Evolutionary conservation across 2,797 vertebrate species (phyloP).

Genomic region (Distichodus sexfasciatus): DNA sequence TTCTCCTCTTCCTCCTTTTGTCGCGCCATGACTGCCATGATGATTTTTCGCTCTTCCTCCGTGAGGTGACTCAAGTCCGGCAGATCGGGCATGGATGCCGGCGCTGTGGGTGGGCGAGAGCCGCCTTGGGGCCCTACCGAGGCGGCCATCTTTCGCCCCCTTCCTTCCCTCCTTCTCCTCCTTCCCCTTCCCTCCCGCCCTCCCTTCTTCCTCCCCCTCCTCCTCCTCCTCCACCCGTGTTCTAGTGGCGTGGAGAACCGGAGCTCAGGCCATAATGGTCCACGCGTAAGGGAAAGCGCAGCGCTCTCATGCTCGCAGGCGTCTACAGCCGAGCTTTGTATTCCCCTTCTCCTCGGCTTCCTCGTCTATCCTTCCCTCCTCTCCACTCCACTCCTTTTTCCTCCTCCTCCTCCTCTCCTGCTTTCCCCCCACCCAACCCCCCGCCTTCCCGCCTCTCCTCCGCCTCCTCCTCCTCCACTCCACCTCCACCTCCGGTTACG

Average conservation of each 20-base stretch:
- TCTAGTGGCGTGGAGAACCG: constrained; percentile 71
- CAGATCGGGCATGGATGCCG: constrained; percentile 89
- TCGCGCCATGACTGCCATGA: constrained; percentile 97
- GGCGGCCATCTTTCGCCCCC: constrained; percentile 86
- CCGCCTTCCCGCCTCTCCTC: constrained; percentile 49
- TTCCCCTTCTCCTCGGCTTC: constrained; percentile 48
- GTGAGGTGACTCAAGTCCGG: constrained; percentile 99
- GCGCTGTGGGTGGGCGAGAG: constrained; percentile 88
- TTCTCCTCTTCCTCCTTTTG: constrained; percentile 97
- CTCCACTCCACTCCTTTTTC: constrained; percentile 58
- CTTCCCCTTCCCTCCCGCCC: constrained; percentile 72
- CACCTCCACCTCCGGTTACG: constrained; percentile 74
- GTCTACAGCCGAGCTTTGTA: constrained; percentile 72
- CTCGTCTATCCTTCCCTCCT: constrained; percentile 56
- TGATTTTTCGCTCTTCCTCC: constrained; percentile 96
- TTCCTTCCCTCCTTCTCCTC: constrained; percentile 58
- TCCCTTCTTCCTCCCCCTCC: constrained; percentile 62
- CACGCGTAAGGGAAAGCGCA: constrained; percentile 78
- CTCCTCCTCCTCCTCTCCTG: constrained; percentile 61
- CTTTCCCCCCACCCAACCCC: constrained; percentile 67
- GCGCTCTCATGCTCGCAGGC: constrained; percentile 81
- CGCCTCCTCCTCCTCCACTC: constrained; percentile 70
- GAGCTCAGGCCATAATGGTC: constrained; percentile 45
- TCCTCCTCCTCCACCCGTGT: constrained; percentile 17
- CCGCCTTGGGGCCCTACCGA: constrained; percentile 91